phyloP scores from a whole-genome alignment of 2,888 invertebrate genomes.

The Nomada fucata region DNA sequence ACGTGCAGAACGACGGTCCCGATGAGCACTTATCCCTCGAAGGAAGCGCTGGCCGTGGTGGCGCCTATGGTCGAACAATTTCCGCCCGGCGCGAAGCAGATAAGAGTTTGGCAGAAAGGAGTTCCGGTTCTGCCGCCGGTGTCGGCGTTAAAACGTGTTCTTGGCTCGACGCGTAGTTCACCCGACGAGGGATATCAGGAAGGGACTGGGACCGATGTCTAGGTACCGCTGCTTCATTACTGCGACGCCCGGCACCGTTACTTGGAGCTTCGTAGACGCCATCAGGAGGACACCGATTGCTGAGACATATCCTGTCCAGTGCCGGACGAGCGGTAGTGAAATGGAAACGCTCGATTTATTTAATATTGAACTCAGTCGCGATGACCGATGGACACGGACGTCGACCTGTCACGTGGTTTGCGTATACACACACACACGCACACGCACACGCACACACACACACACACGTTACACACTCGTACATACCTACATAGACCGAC shows the following conservation, averaged over 20 bases:
- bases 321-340: slow-evolving; percentile 80
- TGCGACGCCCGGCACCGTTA: slow-evolving; percentile 81
- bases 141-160: slow-evolving; percentile 92
- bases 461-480: slow-evolving; percentile 23
- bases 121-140: slow-evolving; percentile 94
- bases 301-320: slow-evolving; percentile 65
- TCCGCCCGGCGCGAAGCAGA: slow-evolving; percentile 90
- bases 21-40: slow-evolving; percentile 74
- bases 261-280: slow-evolving; percentile 78
- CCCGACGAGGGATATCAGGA: slow-evolving; percentile 97
- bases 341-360: slow-evolving; percentile 13
- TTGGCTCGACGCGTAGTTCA: slow-evolving; percentile 93
- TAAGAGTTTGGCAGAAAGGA: slow-evolving; percentile 94
- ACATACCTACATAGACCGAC: slow-evolving; percentile 14
- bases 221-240: slow-evolving; percentile 84
- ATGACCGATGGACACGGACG: slow-evolving; percentile 40
- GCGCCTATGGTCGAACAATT: slow-evolving; percentile 76
- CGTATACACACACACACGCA: slow-evolving; percentile 55
- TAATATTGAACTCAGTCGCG: slow-evolving; percentile 27
- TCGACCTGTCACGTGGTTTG: slow-evolving; percentile 62
- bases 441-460: slow-evolving; percentile 53
- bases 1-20: slow-evolving; percentile 79
- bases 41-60: slow-evolving; percentile 79
- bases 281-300: slow-evolving; percentile 76
- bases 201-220: slow-evolving; percentile 96